phyloP scores from a whole-genome alignment of 2,888 invertebrate genomes.

The Dryobota labecula region DNA sequence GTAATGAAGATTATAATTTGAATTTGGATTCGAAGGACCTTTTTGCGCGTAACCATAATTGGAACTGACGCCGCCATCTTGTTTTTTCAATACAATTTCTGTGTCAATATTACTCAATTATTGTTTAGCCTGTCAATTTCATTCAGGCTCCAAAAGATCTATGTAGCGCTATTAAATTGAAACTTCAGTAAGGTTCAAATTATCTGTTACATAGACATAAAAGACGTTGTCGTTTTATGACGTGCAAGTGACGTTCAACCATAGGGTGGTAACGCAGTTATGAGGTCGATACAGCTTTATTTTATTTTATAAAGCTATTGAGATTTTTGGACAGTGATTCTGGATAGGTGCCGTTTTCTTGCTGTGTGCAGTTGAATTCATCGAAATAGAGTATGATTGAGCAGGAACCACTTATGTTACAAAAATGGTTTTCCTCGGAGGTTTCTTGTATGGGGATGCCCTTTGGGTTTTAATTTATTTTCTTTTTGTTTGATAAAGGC shows the following conservation, averaged over 20 bases:
- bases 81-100: neutral
- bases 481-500: neutral
- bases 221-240: neutral
- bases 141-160: neutral
- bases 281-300: neutral
- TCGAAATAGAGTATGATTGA: neutral
- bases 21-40: no score
- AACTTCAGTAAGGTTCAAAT: neutral
- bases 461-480: neutral
- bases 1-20: no score
- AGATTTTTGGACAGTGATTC: slow-evolving; percentile 17
- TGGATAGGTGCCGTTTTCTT: slow-evolving; percentile 13
- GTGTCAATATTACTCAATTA: neutral
- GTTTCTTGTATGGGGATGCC: neutral
- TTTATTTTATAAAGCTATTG: neutral
- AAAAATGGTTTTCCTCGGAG: neutral
- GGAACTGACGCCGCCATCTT: no score
- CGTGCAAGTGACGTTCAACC: neutral
- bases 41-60: neutral
- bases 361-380: neutral
- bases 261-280: neutral
- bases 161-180: neutral
- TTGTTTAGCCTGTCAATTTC: neutral
- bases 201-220: neutral
- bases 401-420: neutral